Conservation (phyloP, 2,888 invertebrate species). For the Resseliella maxima region DNA sequence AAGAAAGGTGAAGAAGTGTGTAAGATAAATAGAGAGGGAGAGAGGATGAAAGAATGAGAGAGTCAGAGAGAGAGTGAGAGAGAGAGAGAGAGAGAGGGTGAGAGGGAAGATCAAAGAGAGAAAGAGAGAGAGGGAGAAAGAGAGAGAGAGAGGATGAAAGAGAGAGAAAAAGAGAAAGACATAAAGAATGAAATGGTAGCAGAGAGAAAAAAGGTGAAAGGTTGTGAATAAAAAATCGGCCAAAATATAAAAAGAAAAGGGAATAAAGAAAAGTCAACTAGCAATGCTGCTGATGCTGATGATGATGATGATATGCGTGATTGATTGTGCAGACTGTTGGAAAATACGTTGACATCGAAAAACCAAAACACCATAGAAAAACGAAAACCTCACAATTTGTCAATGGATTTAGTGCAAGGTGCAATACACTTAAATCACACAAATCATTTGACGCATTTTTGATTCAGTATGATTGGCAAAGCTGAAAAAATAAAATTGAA, state of each 20-base stretch:
- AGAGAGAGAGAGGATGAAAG: no score
- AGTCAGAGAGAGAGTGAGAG: no score
- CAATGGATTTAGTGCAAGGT: constrained; percentile 36
- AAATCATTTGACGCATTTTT: background rate
- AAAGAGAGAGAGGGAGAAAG: no score
- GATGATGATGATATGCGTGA: constrained; percentile 40
- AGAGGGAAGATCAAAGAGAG: no score
- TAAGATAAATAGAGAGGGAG: no score
- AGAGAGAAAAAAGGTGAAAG: no score
- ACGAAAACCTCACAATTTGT: background rate
- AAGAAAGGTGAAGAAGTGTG: background rate
- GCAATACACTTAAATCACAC: constrained; percentile 42
- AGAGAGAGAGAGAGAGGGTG: no score
- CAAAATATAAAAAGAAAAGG: background rate
- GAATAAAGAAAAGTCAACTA: background rate
- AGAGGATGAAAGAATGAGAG: no score
- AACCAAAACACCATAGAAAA: background rate
- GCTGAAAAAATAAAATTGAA: no score
- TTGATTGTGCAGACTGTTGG: constrained; percentile 43
- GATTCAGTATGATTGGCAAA: no score
- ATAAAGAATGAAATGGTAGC: background rate
- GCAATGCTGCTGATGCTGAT: background rate
- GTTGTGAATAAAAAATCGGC: no score
- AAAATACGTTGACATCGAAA: constrained; percentile 3
- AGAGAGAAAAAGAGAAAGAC: background rate